Evolutionary conservation across 64 coral and sea anemone genomes (phyloP).

Genomic region (Actinia equina): DNA sequence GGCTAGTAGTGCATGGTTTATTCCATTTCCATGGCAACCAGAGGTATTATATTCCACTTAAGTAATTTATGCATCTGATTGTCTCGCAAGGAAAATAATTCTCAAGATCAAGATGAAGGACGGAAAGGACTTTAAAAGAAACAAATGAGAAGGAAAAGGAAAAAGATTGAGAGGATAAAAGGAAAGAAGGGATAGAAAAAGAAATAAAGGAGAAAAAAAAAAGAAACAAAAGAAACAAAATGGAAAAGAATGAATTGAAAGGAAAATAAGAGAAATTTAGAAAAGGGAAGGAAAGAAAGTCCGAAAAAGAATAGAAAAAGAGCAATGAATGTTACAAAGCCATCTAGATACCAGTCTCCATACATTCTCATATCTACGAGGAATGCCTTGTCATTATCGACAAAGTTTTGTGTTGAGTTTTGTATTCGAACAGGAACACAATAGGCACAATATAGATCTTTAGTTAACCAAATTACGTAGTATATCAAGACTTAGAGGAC

Average conservation of each 20-base stretch:
- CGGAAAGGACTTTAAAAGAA: too few species aligned
- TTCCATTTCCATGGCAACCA: conserved; percentile 3
- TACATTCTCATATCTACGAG: background rate
- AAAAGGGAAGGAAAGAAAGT: background rate
- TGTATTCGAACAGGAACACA: background rate
- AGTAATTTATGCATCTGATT: background rate
- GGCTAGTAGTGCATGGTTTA: background rate
- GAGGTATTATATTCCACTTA: background rate
- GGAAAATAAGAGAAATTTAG: background rate
- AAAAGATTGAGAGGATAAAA: too few species aligned
- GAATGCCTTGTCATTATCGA: background rate
- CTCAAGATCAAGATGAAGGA: too few species aligned
- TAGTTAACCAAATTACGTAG: background rate
- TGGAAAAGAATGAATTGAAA: background rate
- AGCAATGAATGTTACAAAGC: background rate
- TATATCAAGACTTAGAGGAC: background rate
- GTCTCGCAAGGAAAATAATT: too few species aligned
- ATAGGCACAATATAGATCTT: background rate
- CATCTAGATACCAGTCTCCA: background rate
- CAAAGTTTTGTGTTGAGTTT: background rate
- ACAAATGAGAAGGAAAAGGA: too few species aligned
- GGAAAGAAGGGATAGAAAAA: too few species aligned
- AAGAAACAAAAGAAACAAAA: background rate
- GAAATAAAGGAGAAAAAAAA: background rate
- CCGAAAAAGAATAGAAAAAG: background rate